Conservation (phyloP, 2,113 vertebrate genomes). For the Stictonetta naevosa region DNA sequence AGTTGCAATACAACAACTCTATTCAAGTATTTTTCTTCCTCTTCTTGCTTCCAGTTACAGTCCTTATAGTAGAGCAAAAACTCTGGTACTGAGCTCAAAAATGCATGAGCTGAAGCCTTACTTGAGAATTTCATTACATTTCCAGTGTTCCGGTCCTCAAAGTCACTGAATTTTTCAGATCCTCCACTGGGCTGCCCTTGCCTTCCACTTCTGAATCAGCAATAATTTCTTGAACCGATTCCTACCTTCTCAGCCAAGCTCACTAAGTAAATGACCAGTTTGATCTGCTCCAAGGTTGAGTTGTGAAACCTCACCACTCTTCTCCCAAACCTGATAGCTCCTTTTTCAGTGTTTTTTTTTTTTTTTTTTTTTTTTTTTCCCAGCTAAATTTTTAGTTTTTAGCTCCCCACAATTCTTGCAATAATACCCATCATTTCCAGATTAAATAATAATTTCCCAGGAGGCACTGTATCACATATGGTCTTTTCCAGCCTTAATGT, state of each 20-base stretch:
- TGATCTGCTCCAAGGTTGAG: neutral
- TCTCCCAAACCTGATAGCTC: neutral
- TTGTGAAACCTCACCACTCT: neutral
- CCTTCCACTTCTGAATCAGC: neutral
- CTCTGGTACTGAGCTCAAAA: neutral
- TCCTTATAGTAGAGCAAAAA: neutral
- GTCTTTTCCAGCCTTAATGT: too few relatives aligned
- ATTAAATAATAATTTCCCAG: slow-evolving; percentile 1
- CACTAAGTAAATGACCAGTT: neutral
- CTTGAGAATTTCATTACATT: neutral
- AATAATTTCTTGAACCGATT: neutral
- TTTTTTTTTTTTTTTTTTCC: neutral
- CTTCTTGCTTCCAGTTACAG: neutral
- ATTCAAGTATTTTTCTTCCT: neutral
- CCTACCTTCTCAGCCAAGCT: neutral
- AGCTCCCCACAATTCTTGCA: neutral
- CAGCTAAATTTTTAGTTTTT: neutral
- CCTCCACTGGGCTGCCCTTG: neutral
- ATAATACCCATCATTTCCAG: slow-evolving; percentile 19
- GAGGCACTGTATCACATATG: neutral
- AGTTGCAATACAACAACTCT: neutral
- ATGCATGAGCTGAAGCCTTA: neutral
- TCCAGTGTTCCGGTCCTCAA: neutral
- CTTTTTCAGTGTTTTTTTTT: neutral
- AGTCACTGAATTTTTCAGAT: neutral